phyloP scores from a whole-genome alignment of 30 jellyfish, hydroid and myxozoan genomes.

The Cassiopea xamachana region DNA sequence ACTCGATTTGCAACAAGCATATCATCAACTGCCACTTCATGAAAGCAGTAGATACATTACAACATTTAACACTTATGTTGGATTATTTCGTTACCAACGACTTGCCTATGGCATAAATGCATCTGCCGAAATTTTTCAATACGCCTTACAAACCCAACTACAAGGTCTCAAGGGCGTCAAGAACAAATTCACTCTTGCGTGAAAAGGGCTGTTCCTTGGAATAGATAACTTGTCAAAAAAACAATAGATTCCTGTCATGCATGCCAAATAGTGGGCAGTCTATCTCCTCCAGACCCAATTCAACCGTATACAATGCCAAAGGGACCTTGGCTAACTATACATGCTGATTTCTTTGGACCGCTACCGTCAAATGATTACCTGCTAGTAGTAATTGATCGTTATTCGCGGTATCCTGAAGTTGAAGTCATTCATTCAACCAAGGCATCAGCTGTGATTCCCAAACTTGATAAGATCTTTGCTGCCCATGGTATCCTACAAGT shows the following conservation, averaged over 20 bases:
- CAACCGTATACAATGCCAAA: not conserved
- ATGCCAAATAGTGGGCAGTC: not conserved
- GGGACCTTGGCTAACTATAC: too few species aligned
- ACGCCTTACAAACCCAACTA: slow-evolving; percentile 15
- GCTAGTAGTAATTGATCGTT: too few species aligned
- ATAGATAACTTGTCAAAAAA: not conserved
- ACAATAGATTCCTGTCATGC: not conserved
- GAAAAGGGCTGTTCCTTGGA: not conserved
- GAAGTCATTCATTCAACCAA: too few species aligned
- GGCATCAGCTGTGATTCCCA: too few species aligned
- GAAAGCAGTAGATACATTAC: slow-evolving; percentile 39
- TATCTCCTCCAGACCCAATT: not conserved
- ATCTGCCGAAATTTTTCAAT: slow-evolving; percentile 61
- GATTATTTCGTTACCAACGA: slow-evolving; percentile 28
- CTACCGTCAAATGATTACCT: too few species aligned
- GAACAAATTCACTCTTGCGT: not conserved
- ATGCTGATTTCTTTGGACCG: too few species aligned
- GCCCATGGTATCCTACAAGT: too few species aligned
- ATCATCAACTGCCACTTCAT: not conserved
- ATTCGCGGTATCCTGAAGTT: too few species aligned
- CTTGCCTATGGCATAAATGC: slow-evolving; percentile 45
- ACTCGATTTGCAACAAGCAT: slow-evolving; percentile 53
- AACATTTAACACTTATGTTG: slow-evolving; percentile 28
- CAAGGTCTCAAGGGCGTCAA: not conserved
- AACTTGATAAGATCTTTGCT: too few species aligned